Evolutionary conservation across 2,888 invertebrate species (phyloP), one percentile per base, ranked within the genome.

Genomic region (Andrena bucephala): DNA sequence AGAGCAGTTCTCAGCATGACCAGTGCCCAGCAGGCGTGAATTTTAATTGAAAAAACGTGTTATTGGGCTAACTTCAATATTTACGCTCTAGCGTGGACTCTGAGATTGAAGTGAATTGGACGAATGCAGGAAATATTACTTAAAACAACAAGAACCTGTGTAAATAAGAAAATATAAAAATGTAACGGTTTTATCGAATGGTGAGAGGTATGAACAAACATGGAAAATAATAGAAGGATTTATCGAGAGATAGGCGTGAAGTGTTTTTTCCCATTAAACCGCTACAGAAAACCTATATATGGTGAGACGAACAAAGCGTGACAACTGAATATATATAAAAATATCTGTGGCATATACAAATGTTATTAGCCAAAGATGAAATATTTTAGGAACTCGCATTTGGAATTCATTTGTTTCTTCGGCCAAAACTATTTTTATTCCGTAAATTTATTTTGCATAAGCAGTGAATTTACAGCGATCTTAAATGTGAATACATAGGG

Each of bases 11-110:
- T 63, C 52, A 54, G 48, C 42, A 27, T 16, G 36, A 36, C 33
- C 72, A 62, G 63, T 77, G 81, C 77, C 52, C 73, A 33, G 65
- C 50, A 48, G 33, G 71, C 69, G 72, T 77, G 69, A 69, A 67
- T 70, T 83, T 81, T 83, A 83, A 83, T 83, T 81, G 83, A 73
- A 81, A 81, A 72, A 84, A 84, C 85, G 84, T 80, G 84, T 84
- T 85, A 60, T 71, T 77, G 77, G 57, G 70, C 73, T 67, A 78
- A 52, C 76, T 84, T 54, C 87, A 87, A 87, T 87, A 85, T 87
- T 87, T 87, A 77, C 84, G 16, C 48, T 66, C 59, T 48, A 74
- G 52, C 60, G 29, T 65, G 59, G 59, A 29, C 52, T n/a, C 20
- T 57, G 79, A 31, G 42, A 81, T 81, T 69, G 80, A 74, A 81